These are phyloP conservation scores for Addax nasomaculatus DNA, from an alignment of 2,113 vertebrate species.

Conservation along the genomic window DNA sequence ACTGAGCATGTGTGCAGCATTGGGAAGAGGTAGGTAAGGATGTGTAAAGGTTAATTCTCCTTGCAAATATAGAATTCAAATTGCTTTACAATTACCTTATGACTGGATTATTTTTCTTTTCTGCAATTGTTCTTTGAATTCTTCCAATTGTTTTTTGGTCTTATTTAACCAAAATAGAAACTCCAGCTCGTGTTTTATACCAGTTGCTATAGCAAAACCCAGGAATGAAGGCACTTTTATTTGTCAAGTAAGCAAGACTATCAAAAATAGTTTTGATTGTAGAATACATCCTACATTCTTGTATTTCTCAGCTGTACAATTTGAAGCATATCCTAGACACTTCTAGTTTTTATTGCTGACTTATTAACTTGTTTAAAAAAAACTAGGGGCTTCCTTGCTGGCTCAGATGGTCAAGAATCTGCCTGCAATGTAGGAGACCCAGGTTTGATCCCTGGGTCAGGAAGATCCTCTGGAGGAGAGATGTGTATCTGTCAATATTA, in stretches of 20 bases:
- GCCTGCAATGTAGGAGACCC: neutral
- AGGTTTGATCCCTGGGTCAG: neutral
- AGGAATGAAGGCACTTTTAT: slow-evolving; percentile 17
- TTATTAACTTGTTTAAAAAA: slow-evolving; percentile 21
- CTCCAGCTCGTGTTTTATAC: neutral
- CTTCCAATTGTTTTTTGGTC: slow-evolving; percentile 37
- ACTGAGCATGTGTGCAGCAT: neutral
- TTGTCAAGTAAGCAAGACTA: neutral
- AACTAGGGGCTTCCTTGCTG: neutral
- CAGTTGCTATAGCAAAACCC: neutral
- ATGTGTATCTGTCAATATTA: neutral
- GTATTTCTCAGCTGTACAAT: neutral
- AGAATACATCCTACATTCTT: neutral
- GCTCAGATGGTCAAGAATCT: neutral
- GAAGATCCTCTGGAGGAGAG: neutral
- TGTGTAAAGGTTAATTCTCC: neutral
- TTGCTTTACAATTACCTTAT: accelerated
- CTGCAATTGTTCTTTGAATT: neutral
- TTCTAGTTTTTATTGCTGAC: neutral
- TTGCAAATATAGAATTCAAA: neutral
- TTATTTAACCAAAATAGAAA: neutral
- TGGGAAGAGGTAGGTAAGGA: neutral
- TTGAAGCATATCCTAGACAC: neutral
- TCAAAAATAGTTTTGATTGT: neutral
- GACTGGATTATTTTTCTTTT: neutral